Evolutionary conservation across 2,113 vertebrate genomes (phyloP), one percentile per base, ranked within the genome.

Genomic region (Taurulus bubalis): DNA sequence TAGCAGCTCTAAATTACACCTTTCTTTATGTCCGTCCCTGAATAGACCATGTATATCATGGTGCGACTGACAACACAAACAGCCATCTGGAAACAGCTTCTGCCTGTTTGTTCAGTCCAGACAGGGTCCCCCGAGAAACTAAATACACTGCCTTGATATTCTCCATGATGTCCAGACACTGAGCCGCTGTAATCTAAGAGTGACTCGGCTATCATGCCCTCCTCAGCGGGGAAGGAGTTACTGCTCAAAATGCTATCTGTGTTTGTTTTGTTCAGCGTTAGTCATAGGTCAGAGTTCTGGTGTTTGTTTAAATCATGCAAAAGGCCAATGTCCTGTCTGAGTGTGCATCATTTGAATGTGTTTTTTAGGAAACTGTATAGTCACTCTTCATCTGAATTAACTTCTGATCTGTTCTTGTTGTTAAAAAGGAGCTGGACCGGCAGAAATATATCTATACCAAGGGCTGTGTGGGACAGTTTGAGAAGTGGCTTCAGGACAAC

Each of bases 401-500:
- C 16, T 40, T 53, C 15, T 34, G 1, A 65, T 58, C 15, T 80
- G 8, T 56, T 32, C 26, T 62, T 80, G 8, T 40, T 30, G 47
- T 66, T 77, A 20, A 24, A 2, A 47, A 98, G 97, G 96, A 97
- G 18, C 83, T 96, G 82, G 94, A 96, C 9, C 94, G 96, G 80
- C 97, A 97, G 91, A 95, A 90, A 71, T 96, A 88, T 63, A 98
- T 98, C 90, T 90, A 97, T 76, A 97, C 97, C 14, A 98, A 98
- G 74, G 97, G 96, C 89, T 97, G 97, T 2, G 97, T 97, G 91
- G 96, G 95, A 16, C 97, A 97, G 93, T 98, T 97, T 93, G 97
- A 98, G 84, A 98, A 96, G 88, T 97, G 96, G 97, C 95, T 97
- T 56, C 97, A 98, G 88, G 96, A 97, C 91, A 97, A 98, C 93